Conservation (phyloP, 1,140 invertebrate species). For the Scaptomyza montana region DNA sequence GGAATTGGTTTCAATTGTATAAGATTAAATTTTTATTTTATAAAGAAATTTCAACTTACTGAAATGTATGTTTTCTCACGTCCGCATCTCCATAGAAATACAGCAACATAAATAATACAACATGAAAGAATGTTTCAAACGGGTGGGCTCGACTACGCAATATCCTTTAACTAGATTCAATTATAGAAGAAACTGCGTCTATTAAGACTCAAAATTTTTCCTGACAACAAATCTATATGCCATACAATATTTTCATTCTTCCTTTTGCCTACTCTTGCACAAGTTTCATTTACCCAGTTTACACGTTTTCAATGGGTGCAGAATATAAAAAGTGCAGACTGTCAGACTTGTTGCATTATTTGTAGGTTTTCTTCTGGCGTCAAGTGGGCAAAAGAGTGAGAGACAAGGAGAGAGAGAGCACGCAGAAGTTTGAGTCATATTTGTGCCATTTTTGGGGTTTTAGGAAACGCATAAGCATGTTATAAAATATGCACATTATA, state of each 20-base stretch:
- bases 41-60: not conserved
- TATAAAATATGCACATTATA: conserved; percentile 81
- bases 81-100: not conserved
- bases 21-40: too few relatives aligned
- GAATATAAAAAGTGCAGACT: not conserved
- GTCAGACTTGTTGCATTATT: conserved; percentile 71
- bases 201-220: too few relatives aligned
- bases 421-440: not conserved
- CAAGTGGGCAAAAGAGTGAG: not conserved
- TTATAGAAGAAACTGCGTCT: too few relatives aligned
- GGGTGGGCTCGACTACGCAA: not conserved
- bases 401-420: not conserved
- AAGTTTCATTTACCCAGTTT: too few relatives aligned
- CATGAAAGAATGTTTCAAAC: not conserved
- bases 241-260: too few relatives aligned
- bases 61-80: conserved; percentile 6
- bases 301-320: not conserved
- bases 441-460: conserved; percentile 36
- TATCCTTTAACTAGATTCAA: not conserved
- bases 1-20: too few relatives aligned
- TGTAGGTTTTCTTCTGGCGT: conserved; percentile 30
- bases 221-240: too few relatives aligned
- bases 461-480: conserved; percentile 68
- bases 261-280: too few relatives aligned
- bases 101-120: not conserved